phyloP scores from a whole-genome alignment of 2,888 invertebrate species.

The Oasisia sp. region DNA sequence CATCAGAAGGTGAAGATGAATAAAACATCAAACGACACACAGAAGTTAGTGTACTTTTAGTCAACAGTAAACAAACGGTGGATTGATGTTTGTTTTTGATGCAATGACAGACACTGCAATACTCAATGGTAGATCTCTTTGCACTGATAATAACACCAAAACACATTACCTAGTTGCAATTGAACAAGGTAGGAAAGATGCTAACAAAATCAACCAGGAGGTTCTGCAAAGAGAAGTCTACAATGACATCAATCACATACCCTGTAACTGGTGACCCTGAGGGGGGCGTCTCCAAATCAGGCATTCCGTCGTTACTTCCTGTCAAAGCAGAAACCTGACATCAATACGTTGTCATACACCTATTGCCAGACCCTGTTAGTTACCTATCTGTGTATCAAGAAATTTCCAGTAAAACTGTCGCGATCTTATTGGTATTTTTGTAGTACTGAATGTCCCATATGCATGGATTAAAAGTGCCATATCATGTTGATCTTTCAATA shows the following conservation, averaged over 20 bases:
- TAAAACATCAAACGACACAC: not conserved
- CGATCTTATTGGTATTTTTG: not conserved
- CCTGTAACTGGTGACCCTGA: not conserved
- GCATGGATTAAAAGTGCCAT: not conserved
- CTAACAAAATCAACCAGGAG: not conserved
- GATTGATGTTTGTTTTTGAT: not conserved
- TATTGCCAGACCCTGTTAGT: not conserved
- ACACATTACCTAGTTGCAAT: not conserved
- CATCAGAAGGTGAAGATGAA: not conserved
- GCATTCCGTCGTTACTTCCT: not conserved
- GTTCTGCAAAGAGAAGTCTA: not conserved
- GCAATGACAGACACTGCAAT: not conserved
- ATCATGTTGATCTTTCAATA: not conserved
- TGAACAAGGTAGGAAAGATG: not conserved
- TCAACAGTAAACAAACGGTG: not conserved
- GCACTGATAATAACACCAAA: too few species aligned
- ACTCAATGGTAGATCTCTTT: not conserved
- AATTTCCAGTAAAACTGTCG: not conserved
- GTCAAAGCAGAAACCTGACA: slow-evolving; percentile 6
- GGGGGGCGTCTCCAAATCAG: not conserved
- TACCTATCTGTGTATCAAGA: not conserved
- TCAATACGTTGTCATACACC: not conserved
- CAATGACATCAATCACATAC: not conserved
- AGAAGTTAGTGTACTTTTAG: not conserved
- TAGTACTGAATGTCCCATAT: not conserved